Evolutionary conservation across 2,797 vertebrate genomes (phyloP).

Genomic region (Acanthiza pusilla): DNA sequence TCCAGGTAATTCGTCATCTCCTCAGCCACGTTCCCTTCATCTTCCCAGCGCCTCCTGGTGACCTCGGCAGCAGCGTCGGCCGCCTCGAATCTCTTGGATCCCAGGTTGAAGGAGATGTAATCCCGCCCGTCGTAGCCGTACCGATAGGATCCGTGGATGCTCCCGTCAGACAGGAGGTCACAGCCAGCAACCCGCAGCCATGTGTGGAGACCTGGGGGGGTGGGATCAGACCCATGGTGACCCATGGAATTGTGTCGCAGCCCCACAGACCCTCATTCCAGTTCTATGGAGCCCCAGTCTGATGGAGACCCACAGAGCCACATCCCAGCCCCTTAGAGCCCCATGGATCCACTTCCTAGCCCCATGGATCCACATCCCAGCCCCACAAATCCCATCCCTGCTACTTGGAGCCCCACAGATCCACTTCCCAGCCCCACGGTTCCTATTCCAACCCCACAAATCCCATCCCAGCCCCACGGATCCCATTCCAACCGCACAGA

Average conservation of each 20-base stretch:
- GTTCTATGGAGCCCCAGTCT: not conserved
- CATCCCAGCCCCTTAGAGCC: too few relatives aligned
- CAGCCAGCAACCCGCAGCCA: not conserved
- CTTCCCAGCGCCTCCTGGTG: not conserved
- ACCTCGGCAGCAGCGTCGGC: rapidly evolving
- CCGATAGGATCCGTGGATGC: rapidly evolving
- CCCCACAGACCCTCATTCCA: not conserved
- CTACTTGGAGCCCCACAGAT: too few relatives aligned
- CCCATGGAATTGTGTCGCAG: not conserved
- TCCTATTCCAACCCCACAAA: too few relatives aligned
- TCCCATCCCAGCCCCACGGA: too few relatives aligned
- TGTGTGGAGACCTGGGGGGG: not conserved
- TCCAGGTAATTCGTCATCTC: not conserved
- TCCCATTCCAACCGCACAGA: too few relatives aligned
- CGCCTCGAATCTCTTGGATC: rapidly evolving
- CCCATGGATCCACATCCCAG: too few relatives aligned
- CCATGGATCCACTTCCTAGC: too few relatives aligned
- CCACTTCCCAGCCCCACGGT: too few relatives aligned
- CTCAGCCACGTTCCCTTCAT: too few relatives aligned
- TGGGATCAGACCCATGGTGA: too few relatives aligned
- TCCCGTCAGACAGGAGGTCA: not conserved
- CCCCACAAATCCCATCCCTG: too few relatives aligned
- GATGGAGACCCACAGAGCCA: too few relatives aligned
- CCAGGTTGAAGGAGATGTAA: not conserved
- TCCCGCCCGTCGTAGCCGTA: rapidly evolving